Percentiles rank a stretch among this genome's conserved stretches.
Evolutionary conservation across 2,888 invertebrate species (phyloP).

Genomic region (Gari tellinella): DNA sequence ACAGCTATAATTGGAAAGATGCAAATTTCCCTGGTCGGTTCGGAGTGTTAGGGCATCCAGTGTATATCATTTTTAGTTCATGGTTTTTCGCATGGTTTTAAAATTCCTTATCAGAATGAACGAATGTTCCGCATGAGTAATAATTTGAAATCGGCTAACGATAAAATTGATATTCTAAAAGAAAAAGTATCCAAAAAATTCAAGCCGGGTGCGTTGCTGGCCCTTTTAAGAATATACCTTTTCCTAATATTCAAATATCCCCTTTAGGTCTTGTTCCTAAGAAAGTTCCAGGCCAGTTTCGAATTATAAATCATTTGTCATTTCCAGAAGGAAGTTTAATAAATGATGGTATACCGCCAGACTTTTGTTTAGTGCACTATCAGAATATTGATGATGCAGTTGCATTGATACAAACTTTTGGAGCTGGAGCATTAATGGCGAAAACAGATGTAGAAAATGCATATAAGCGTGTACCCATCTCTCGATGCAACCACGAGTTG

Average conservation of each 20-base stretch:
- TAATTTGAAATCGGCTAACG: conserved; percentile 3
- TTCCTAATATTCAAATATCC: conserved; percentile 10
- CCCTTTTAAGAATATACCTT: conserved; percentile 4
- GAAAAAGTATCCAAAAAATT: conserved; percentile 9
- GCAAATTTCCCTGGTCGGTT: no score
- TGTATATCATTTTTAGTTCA: no score
- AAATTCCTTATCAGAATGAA: no score
- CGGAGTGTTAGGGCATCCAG: no score
- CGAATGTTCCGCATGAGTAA: no score
- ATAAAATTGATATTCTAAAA: not conserved
- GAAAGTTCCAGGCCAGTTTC: conserved; percentile 11
- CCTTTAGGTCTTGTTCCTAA: conserved; percentile 30
- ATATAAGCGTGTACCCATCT: conserved; percentile 25
- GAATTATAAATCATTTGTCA: conserved; percentile 31
- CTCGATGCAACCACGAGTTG: conserved; percentile 22
- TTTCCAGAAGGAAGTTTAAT: conserved; percentile 13
- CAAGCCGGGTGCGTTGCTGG: not conserved
- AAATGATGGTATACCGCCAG: conserved; percentile 18
- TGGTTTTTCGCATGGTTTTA: no score
- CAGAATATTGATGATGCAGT: conserved; percentile 19
- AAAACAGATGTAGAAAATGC: conserved; percentile 42
- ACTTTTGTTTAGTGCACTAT: conserved; percentile 25
- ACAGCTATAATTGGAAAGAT: no score
- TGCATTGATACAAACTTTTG: conserved; percentile 17
- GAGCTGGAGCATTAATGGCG: conserved; percentile 16